Evolutionary conservation across 2,113 vertebrate genomes (phyloP), one percentile per base, ranked within the genome.

Genomic region (Microtus richardsoni): DNA sequence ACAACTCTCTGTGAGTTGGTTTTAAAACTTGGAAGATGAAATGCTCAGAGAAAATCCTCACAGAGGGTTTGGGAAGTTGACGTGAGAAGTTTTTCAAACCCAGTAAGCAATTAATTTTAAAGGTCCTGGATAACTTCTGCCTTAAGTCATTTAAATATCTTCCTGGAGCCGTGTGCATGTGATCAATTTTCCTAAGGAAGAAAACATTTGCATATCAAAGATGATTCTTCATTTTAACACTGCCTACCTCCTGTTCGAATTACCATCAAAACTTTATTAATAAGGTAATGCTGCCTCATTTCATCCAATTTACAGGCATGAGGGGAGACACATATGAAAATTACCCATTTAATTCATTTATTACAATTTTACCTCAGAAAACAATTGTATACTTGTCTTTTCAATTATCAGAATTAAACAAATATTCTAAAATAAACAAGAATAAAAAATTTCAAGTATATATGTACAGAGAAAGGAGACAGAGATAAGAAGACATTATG

Each of bases 261-360:
- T 97, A 96, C 93, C 54, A 97, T 54, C 49, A 97, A 88, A 66
- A 64, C 96, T 97, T 96, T 92, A 95, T 98, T 97, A 95, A 96
- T 93, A 96, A 85, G 89, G 80, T 91, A 93, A 95, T 93, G 54
- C 54, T 44, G 14, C 77, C 60, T 96, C 89, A 49, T 93, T 89
- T 95, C 62, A 87, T 94, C 74, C 30, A 89, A 96, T 94, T 91
- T 91, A 91, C 7, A 85, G 52, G 83, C 36, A 75, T 49, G 41
- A 91, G 66, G 89, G 91, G 33, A 94, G 54, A 80, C n/a, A 78
- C 64, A 89, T 12, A 26, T 90, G 75, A 89, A 95, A 94, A 95
- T 39, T 73, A 41, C 64, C 4, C 80, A 93, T 93, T 92, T 79
- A 41, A 64, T 75, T 54, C 52, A 75, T 78, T 86, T 36, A 58